A percentile compares a stretch with the other conserved stretches of the same genome.
phyloP scores from a whole-genome alignment of 2,113 vertebrate genomes.

The Syrrhaptes paradoxus region DNA sequence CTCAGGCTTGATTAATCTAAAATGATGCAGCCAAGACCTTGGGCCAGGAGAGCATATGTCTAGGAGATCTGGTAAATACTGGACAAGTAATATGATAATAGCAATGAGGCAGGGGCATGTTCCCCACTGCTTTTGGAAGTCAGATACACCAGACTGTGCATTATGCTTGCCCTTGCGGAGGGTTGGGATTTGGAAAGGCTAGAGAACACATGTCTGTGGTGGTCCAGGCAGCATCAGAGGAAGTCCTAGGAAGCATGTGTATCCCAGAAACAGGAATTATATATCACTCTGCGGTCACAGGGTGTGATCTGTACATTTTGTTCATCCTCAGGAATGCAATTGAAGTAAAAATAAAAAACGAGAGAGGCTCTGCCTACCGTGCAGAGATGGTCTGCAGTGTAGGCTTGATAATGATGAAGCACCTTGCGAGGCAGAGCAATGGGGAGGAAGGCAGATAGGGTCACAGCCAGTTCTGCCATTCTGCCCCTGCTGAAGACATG shows the following conservation, averaged over 20 bases:
- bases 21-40: not conserved
- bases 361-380: not conserved
- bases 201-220: not conserved
- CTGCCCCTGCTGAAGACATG: not conserved
- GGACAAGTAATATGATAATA: not conserved
- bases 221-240: not conserved
- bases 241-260: not conserved
- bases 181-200: not conserved
- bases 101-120: not conserved
- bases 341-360: not conserved
- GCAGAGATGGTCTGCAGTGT: not conserved
- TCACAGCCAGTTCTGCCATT: not conserved
- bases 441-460: not conserved
- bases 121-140: not conserved
- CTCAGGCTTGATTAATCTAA: not conserved
- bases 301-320: not conserved
- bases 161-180: not conserved
- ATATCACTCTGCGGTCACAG: not conserved
- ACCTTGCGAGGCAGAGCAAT: not conserved
- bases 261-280: not conserved
- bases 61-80: not conserved
- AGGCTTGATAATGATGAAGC: accelerated
- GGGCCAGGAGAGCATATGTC: not conserved
- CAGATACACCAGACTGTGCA: not conserved
- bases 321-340: not conserved